These are phyloP conservation scores for Drosophila suboccidentalis DNA, from an alignment of 2,888 invertebrate genomes.

Conservation along the genomic window DNA sequence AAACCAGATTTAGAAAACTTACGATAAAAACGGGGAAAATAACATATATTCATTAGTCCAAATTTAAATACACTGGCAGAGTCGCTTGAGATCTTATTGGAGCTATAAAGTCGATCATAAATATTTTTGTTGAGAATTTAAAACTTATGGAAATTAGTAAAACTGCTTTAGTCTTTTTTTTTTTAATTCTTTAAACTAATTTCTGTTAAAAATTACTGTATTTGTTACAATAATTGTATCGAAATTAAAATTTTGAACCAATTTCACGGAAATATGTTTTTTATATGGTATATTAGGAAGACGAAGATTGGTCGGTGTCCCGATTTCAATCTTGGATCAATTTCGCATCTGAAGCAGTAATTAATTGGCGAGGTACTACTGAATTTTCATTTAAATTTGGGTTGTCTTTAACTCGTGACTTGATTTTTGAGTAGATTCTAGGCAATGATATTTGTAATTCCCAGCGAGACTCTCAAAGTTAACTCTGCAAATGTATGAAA, in stretches of 20 bases:
- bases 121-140: background rate
- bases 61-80: slow-evolving; percentile 34
- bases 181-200: background rate
- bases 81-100: background rate
- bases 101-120: background rate
- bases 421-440: background rate
- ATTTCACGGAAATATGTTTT: too few species aligned
- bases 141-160: background rate
- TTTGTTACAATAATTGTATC: too few species aligned
- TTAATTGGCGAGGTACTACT: background rate
- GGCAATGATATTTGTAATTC: background rate
- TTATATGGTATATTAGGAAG: too few species aligned
- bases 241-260: background rate
- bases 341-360: too few species aligned
- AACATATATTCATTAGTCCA: slow-evolving; percentile 9
- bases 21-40: slow-evolving; percentile 4
- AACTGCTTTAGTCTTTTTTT: background rate
- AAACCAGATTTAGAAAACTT: slow-evolving; percentile 21
- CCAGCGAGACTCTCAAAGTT: background rate
- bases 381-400: background rate
- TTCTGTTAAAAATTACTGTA: too few species aligned
- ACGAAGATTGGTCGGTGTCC: too few species aligned
- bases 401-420: too few species aligned
- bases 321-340: too few species aligned
- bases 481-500: slow-evolving; percentile 31